Evolutionary conservation across 1,140 invertebrate species (phyloP).

Genomic region (Yoshiicerus persimilis): DNA sequence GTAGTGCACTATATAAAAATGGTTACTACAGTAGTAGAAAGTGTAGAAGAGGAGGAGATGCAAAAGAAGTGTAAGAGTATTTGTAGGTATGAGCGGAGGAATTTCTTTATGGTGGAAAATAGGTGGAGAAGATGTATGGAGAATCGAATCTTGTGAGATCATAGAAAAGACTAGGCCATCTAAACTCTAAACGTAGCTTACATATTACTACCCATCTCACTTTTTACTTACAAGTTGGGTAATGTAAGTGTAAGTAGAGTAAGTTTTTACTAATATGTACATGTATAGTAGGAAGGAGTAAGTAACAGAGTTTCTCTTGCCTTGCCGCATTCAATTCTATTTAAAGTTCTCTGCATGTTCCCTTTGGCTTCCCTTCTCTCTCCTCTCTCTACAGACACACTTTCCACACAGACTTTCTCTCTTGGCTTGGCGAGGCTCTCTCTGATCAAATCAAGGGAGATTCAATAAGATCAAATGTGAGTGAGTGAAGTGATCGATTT

Average conservation of each 20-base stretch:
- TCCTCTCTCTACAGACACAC: neutral
- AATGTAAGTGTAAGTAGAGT: neutral
- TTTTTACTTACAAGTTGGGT: neutral
- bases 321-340: slow-evolving; percentile 10
- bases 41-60: neutral
- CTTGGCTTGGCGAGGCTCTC: neutral
- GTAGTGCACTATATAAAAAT: neutral
- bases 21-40: neutral
- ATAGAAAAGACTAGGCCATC: neutral
- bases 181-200: neutral
- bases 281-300: neutral
- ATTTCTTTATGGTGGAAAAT: neutral
- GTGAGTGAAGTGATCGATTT: slow-evolving; percentile 21
- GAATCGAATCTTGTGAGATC: neutral
- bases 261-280: neutral
- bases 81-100: neutral
- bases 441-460: slow-evolving; percentile 21
- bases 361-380: neutral
- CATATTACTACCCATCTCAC: neutral
- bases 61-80: neutral
- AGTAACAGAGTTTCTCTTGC: neutral
- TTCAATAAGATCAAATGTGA: slow-evolving; percentile 31
- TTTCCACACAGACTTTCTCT: neutral
- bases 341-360: slow-evolving; percentile 16
- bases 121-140: neutral